Conservation (phyloP, 2,113 vertebrate genomes). For the Poeciliopsis turrubarensis region DNA sequence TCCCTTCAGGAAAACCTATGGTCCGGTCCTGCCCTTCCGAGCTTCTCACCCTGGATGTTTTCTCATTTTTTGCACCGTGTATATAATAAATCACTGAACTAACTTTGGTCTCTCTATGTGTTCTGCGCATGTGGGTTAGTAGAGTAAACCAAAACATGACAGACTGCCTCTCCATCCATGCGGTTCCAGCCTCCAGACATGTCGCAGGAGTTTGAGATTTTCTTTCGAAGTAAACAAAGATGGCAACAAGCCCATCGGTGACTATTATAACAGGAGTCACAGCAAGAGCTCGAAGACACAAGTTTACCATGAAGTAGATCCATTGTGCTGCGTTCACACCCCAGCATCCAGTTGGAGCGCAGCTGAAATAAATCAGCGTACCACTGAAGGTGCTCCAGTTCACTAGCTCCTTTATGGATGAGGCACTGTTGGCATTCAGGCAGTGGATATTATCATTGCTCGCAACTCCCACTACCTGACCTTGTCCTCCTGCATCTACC, state of each 20-base stretch:
- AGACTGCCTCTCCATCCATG: background rate
- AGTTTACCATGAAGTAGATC: background rate
- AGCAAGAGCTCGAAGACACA: background rate
- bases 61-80: too few species aligned
- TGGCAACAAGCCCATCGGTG: background rate
- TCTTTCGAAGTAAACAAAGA: background rate
- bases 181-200: background rate
- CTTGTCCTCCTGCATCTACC: conserved; percentile 39
- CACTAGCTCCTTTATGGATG: fast-evolving
- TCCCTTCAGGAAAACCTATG: too few species aligned
- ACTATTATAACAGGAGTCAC: background rate
- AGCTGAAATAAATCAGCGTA: conserved; percentile 7
- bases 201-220: background rate
- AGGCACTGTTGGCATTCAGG: background rate
- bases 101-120: too few species aligned
- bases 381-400: background rate
- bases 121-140: too few species aligned
- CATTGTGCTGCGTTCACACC: fast-evolving
- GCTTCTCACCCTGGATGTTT: too few species aligned
- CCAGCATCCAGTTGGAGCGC: conserved; percentile 43
- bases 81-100: too few species aligned
- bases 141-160: too few species aligned
- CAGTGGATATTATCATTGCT: fast-evolving
- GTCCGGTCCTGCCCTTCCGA: too few species aligned
- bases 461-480: conserved; percentile 1